phyloP scores from a whole-genome alignment of 2,113 vertebrate species.

The Ammodytes dubius region DNA sequence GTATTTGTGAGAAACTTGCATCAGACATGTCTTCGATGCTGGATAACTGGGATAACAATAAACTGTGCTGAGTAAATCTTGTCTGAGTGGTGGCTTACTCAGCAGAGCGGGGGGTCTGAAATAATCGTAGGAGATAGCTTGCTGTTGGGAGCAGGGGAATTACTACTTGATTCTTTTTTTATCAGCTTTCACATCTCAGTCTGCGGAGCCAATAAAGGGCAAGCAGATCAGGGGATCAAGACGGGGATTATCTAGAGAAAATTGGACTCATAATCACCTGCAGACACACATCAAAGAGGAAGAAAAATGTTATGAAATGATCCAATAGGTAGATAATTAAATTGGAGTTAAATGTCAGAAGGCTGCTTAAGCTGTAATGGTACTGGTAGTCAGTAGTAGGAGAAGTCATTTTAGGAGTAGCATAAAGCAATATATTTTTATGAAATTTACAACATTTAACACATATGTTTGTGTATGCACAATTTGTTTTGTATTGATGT shows the following conservation, averaged over 20 bases:
- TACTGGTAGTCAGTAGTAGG: background rate
- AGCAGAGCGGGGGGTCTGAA: slow-evolving; percentile 44
- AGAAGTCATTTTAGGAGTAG: background rate
- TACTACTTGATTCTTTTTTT: slow-evolving; percentile 59
- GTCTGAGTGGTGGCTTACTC: slow-evolving; percentile 40
- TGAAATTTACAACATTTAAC: too few relatives aligned
- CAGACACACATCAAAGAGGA: slow-evolving; percentile 2
- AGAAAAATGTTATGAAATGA: background rate
- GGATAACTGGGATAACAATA: slow-evolving; percentile 39
- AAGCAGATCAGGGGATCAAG: slow-evolving; percentile 45
- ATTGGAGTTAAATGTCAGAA: background rate
- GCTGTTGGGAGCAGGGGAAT: slow-evolving; percentile 38
- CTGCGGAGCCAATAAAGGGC: slow-evolving; percentile 48
- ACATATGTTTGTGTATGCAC: background rate
- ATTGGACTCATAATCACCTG: slow-evolving; percentile 14
- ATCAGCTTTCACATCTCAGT: slow-evolving; percentile 62
- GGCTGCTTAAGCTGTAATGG: background rate
- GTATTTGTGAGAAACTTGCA: background rate
- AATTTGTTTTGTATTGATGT: background rate
- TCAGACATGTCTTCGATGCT: background rate
- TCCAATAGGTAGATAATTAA: background rate
- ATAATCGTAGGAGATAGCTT: slow-evolving; percentile 53
- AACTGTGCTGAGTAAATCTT: slow-evolving; percentile 4
- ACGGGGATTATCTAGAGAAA: slow-evolving; percentile 45
- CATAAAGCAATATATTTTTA: background rate